These are phyloP conservation scores for Thaumatotibia leucotreta DNA, from an alignment of 1,140 invertebrate genomes.

Conservation along the genomic window DNA sequence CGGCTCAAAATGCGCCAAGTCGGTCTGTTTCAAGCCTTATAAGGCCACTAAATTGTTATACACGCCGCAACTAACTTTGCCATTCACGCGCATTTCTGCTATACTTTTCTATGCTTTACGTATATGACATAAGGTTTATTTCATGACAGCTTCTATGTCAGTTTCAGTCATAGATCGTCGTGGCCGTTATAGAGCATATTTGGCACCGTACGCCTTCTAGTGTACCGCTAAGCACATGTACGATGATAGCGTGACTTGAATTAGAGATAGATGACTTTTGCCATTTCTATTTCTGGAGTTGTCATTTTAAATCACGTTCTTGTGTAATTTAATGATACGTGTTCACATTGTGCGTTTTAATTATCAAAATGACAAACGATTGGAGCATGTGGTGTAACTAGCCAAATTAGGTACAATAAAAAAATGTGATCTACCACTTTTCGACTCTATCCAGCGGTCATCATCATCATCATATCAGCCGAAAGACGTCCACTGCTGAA, in stretches of 20 bases:
- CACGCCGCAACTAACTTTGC: neutral
- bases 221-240: constrained; percentile 61
- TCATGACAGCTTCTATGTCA: neutral
- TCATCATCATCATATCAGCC: too few relatives aligned
- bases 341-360: too few relatives aligned
- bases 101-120: neutral
- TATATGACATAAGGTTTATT: neutral
- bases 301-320: neutral
- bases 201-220: constrained; percentile 57
- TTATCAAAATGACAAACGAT: too few relatives aligned
- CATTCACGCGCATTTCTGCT: neutral
- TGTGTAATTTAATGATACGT: neutral
- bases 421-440: too few relatives aligned
- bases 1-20: constrained; percentile 38
- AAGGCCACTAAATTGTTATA: constrained; percentile 51
- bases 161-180: neutral
- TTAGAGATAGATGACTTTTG: constrained; percentile 31
- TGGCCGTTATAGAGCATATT: constrained; percentile 43
- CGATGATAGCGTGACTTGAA: constrained; percentile 42
- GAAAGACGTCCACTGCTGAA: too few relatives aligned
- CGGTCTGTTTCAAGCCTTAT: constrained; percentile 40
- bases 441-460: too few relatives aligned
- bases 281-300: constrained; percentile 2
- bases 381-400: too few relatives aligned
- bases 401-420: too few relatives aligned